Percentiles rank a stretch among this genome's conserved stretches.
phyloP scores from a whole-genome alignment of 1,140 invertebrate genomes.

The Zaprionus gabonicus region DNA sequence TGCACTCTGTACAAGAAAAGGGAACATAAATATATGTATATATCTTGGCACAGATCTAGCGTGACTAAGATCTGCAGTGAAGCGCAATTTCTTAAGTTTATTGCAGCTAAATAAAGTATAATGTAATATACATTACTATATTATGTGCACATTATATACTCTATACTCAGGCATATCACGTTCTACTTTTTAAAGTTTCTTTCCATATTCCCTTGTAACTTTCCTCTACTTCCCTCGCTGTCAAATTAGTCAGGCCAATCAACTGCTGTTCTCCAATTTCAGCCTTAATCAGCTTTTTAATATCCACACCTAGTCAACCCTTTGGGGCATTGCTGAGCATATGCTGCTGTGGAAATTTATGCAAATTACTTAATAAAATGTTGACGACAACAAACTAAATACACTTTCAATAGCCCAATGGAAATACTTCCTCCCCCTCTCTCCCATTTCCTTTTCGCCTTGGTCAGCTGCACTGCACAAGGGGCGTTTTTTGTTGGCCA shows the following conservation, averaged over 20 bases:
- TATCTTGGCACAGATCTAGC: conserved; percentile 39
- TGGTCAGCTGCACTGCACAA: conserved; percentile 10
- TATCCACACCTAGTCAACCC: conserved; percentile 42
- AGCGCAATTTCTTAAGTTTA: background rate
- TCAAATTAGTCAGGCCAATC: conserved; percentile 5
- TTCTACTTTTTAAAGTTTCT: too few species aligned
- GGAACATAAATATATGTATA: background rate
- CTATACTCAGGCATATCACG: too few species aligned
- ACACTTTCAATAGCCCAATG: conserved; percentile 78
- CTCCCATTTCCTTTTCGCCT: background rate
- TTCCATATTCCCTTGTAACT: background rate
- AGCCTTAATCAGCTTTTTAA: conserved; percentile 38
- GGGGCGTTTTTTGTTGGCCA: conserved; percentile 69
- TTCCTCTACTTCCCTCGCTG: background rate
- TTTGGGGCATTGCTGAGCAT: conserved; percentile 40
- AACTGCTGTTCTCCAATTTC: background rate
- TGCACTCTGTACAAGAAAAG: conserved; percentile 19
- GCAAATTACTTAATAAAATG: conserved; percentile 82
- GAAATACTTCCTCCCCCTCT: conserved; percentile 24
- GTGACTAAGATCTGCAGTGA: background rate
- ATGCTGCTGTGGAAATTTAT: conserved; percentile 69
- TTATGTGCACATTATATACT: too few species aligned
- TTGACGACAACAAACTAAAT: conserved; percentile 74
- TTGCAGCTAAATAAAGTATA: background rate
- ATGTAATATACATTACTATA: too few species aligned